Evolutionary conservation across 2,113 vertebrate genomes (phyloP), one percentile per base, ranked within the genome.

Genomic region (Sakesphorus luctuosus): DNA sequence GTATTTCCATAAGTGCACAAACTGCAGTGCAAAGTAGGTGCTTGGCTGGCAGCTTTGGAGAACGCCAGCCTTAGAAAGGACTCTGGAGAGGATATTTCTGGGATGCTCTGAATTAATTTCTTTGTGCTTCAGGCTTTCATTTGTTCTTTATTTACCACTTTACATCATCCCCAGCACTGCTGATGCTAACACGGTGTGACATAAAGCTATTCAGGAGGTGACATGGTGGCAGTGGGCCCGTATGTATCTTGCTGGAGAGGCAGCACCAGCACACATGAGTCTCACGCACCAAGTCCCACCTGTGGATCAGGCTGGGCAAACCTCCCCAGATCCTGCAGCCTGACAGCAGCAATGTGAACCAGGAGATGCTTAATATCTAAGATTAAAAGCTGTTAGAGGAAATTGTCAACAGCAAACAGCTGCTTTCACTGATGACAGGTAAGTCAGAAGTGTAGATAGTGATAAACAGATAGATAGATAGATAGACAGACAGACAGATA

Each of bases 141-240:
- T 93, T 90, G 35, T 76, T 81, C 80, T 90, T 83, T 79, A 52
- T 88, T 96, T 84, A 52, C 61, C 47, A 46, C 76, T 89, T 84
- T 17, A 50, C 52, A 23, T 67, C 83, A 63, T 38, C 69, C 33
- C 24, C 71, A 69, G 78, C 7, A 1, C 4, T 59, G 74, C 47
- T 90, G 85, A 90, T 40, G 82, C 49, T 89, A 89, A 89, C n/a
- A 1, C 1, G 4, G 43, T 17, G 67, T 77, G 95, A 91, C 88
- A 71, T 2, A n/a, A 74, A 93, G 90, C 63, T 74, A 40, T 13
- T 84, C 56, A 47, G 1, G 3, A 58, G 29, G 68, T 46, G 44
- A 63, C 65, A 8, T 0, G 35, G 47, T 71, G 66, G 80, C 82
- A 49, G 1, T 0, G 21, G 66, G 68, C 83, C 65, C 0, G 0